Conservation (phyloP, 2,797 vertebrate species). For the Acanthis flammea region DNA sequence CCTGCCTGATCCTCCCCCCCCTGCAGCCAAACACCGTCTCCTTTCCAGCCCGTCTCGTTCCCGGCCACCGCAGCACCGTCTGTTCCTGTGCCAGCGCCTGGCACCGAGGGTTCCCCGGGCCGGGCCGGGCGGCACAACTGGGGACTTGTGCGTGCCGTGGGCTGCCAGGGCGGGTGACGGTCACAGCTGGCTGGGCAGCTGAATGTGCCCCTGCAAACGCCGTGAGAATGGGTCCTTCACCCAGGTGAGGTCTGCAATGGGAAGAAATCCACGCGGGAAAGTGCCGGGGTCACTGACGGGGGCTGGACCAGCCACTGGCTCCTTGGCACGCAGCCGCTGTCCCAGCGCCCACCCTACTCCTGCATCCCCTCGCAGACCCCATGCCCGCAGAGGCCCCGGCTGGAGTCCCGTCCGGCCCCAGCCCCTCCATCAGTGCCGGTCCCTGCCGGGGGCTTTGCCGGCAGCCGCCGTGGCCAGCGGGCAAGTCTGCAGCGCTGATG, state of each 20-base stretch:
- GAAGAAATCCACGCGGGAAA: fast-evolving
- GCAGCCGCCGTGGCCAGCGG: background rate
- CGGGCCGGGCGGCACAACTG: background rate
- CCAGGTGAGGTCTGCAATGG: background rate
- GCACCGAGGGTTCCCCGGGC: background rate
- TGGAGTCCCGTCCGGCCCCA: background rate
- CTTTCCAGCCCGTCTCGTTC: background rate
- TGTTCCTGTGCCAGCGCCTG: constrained; percentile 20
- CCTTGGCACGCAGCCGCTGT: background rate
- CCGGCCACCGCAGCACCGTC: background rate
- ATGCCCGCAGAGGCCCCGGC: background rate
- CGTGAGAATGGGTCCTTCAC: background rate
- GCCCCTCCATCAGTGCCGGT: background rate
- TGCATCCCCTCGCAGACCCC: background rate
- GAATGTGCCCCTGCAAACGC: background rate
- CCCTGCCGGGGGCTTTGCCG: background rate
- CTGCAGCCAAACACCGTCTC: background rate
- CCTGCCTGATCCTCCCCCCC: background rate
- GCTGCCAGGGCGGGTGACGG: background rate
- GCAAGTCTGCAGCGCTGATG: constrained; percentile 27
- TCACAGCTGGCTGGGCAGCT: background rate
- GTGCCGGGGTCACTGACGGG: fast-evolving
- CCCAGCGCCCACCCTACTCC: fast-evolving
- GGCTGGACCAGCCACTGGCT: background rate
- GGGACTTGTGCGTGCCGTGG: background rate